Conservation (phyloP, 2,888 invertebrate species). For the Protonemura montana region DNA sequence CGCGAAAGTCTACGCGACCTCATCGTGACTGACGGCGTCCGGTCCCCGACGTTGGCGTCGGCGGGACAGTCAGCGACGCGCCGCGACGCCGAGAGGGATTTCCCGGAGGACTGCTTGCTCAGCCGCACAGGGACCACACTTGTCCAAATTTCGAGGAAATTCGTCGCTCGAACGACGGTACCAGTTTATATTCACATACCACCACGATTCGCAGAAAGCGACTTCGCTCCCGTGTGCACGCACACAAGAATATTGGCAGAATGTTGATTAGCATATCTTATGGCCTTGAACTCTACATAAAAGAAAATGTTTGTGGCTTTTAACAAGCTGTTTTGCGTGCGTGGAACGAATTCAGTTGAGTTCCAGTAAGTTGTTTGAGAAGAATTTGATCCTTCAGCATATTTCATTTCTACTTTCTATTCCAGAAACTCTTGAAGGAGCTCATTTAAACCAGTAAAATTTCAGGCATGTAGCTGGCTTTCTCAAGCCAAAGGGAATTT, state of each 20-base stretch:
- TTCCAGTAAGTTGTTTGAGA: neutral
- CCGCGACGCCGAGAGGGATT: neutral
- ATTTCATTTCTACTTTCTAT: neutral
- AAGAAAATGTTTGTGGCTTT: no score
- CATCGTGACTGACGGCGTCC: neutral
- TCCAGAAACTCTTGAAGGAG: neutral
- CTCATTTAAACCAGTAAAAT: neutral
- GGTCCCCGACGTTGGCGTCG: neutral
- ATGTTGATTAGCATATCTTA: no score
- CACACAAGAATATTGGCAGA: no score
- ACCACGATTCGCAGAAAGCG: no score
- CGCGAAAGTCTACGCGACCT: no score
- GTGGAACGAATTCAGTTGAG: neutral
- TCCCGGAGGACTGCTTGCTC: neutral
- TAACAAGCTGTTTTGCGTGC: no score
- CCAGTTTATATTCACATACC: no score
- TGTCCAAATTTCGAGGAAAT: neutral
- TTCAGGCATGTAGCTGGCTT: neutral
- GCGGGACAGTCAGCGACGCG: neutral
- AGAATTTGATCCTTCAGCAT: neutral
- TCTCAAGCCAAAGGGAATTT: neutral
- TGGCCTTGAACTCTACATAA: no score
- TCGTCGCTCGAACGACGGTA: no score
- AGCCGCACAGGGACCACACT: neutral
- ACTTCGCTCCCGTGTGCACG: no score